A percentile compares a stretch with the other conserved stretches of the same genome.
Evolutionary conservation across 53 echinoderm and acorn worm genomes (phyloP).

Genomic region (Echinarachnius parma): DNA sequence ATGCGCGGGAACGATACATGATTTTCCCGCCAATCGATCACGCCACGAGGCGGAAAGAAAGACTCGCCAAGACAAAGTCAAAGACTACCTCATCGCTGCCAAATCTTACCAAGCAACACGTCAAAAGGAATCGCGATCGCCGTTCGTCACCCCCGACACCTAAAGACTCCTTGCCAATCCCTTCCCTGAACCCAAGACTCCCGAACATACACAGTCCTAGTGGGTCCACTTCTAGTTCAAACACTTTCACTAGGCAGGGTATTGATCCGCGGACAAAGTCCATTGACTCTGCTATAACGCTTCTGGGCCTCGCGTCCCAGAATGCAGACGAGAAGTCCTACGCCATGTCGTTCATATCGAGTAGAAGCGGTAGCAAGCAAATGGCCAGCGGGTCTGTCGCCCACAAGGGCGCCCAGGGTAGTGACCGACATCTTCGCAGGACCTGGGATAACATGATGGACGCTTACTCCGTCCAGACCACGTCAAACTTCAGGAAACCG

Average conservation of each 20-base stretch:
- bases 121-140: background rate
- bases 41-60: conserved; percentile 41
- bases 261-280: conserved; percentile 41
- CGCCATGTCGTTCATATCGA: conserved; percentile 52
- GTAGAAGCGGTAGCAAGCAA: background rate
- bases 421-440: conserved; percentile 10
- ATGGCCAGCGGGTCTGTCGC: background rate
- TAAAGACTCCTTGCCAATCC: background rate
- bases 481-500: conserved; percentile 19
- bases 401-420: background rate
- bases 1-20: conserved; percentile 40
- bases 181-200: background rate
- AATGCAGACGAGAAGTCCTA: conserved; percentile 45
- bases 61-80: conserved; percentile 18
- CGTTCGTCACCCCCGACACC: background rate
- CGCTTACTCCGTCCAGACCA: conserved; percentile 35
- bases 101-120: conserved; percentile 26
- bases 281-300: conserved; percentile 64
- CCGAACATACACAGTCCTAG: background rate
- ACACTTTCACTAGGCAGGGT: background rate
- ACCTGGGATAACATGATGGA: conserved; percentile 32
- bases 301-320: conserved; percentile 68
- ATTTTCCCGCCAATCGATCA: conserved; percentile 52
- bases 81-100: conserved; percentile 13
- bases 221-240: too few species aligned